These are phyloP conservation scores for Molanna angustata DNA, from an alignment of 2,888 invertebrate genomes.

Conservation along the genomic window DNA sequence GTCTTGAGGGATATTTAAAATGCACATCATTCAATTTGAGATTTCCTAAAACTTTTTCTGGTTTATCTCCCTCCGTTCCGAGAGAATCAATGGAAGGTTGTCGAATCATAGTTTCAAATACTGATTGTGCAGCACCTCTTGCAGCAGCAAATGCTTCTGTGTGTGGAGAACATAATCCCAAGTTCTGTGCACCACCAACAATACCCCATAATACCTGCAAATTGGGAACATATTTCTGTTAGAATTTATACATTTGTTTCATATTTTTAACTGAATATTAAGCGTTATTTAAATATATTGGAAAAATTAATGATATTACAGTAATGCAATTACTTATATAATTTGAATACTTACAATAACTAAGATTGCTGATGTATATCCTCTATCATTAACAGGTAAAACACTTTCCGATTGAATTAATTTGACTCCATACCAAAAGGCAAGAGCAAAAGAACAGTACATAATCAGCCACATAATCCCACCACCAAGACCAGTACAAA, in stretches of 20 bases:
- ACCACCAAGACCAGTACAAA: constrained; percentile 67
- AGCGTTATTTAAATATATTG: too few species aligned
- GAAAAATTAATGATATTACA: too few species aligned
- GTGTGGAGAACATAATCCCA: constrained; percentile 72
- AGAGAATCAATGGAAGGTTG: constrained; percentile 68
- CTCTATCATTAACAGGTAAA: constrained; percentile 54
- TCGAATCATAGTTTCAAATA: constrained; percentile 70
- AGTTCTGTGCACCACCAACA: constrained; percentile 71
- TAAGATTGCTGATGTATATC: constrained; percentile 65
- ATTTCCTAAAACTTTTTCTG: constrained; percentile 57
- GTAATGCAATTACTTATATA: background rate
- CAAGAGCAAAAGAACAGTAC: constrained; percentile 69
- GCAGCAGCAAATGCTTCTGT: constrained; percentile 71
- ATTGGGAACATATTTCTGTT: background rate
- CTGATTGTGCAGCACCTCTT: constrained; percentile 66
- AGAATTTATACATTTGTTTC: background rate
- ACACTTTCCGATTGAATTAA: constrained; percentile 63
- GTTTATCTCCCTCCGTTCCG: constrained; percentile 55
- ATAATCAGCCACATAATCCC: constrained; percentile 75
- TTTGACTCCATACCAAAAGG: constrained; percentile 73
- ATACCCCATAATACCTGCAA: constrained; percentile 69
- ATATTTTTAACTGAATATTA: background rate
- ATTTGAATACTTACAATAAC: constrained; percentile 60
- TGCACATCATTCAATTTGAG: constrained; percentile 67
- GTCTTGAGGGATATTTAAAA: constrained; percentile 77